phyloP scores from a whole-genome alignment of 2,888 invertebrate species.

The Brassicogethes aeneus region DNA sequence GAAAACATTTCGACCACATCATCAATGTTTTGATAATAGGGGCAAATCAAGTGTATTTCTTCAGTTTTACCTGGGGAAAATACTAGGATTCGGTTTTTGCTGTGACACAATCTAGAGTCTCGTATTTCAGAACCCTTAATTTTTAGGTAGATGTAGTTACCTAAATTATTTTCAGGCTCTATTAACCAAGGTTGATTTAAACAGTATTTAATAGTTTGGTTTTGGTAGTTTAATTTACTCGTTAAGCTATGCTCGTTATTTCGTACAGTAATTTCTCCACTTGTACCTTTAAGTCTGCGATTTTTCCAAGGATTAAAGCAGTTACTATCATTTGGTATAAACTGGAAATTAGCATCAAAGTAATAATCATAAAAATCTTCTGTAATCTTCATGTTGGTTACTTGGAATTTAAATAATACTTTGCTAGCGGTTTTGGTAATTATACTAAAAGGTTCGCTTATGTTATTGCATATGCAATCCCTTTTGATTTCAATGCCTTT shows the following conservation, averaged over 20 bases:
- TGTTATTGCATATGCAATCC: constrained; percentile 66
- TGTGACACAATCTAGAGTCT: constrained; percentile 47
- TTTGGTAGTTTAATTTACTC: constrained; percentile 44
- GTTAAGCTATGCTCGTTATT: constrained; percentile 46
- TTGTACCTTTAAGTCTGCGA: constrained; percentile 57
- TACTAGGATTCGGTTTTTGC: constrained; percentile 61
- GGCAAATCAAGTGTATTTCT: constrained; percentile 57
- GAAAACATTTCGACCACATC: constrained; percentile 60
- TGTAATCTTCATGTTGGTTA: constrained; percentile 70
- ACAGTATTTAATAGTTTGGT: constrained; percentile 46
- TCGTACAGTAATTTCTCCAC: constrained; percentile 62
- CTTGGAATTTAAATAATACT: constrained; percentile 64
- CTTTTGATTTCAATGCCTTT: constrained; percentile 56
- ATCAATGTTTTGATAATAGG: constrained; percentile 40
- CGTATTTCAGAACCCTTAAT: constrained; percentile 53
- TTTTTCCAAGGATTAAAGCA: constrained; percentile 60
- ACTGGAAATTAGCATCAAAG: constrained; percentile 67
- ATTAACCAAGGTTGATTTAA: constrained; percentile 71
- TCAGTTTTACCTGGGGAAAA: constrained; percentile 61
- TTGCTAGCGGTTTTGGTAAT: constrained; percentile 60
- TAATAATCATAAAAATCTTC: constrained; percentile 73
- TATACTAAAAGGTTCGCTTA: constrained; percentile 55
- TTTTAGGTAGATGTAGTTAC: constrained; percentile 63
- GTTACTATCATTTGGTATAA: constrained; percentile 48
- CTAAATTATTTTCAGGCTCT: constrained; percentile 61